Base-by-base conservation (phyloP, 2,888 invertebrate species). In the Agrochola lota region DNA sequence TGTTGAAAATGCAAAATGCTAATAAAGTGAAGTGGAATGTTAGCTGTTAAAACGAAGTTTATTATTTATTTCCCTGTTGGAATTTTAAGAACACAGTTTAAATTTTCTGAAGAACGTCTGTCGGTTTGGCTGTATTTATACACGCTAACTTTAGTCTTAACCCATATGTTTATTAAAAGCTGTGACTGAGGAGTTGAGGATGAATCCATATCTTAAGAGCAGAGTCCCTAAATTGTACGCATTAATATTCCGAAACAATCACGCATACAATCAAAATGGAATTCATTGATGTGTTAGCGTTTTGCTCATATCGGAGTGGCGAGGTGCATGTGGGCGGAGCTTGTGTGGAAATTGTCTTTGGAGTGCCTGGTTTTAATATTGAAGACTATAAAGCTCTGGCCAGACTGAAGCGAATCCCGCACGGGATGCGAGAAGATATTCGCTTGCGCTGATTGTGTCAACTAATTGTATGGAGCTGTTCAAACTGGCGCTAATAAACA, bases 1-100 rank as follows among this genome's bases (percentile, higher is more conserved):
- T 55, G n/a, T 20, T 26, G 26, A n/a, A 26, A 60, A 60, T 75
- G 49, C 23, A n/a, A 40, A 55, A 55, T 55, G 55, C n/a, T 35
- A 43, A 17, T 59, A 40, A 62, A 75, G 23, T 43, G 49, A 52
- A 75, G 26, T 52, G 49, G 76, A 75, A 60, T 40, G 26, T 40
- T 60, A 60, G 23, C 1, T 52, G 40, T 74, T 40, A 49, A 60
- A 73, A 74, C 11, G 8, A 46, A 52, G 11, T 46, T 43, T 11
- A 20, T 43, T 17, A 49, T 55, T 43, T 35, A 26, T 40, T 20
- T n/a, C 17, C 7, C 20, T 11, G 17, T 62, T 52, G 8, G 40
- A 52, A 55, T 40, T 30, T 4, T n/a, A 30, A 9, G 20, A 40
- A 55, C 17, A 40, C n/a, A 15, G 70, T 70, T 43, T 9, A 15